Conservation (phyloP, 2,888 invertebrate species). For the Beris chalybata region DNA sequence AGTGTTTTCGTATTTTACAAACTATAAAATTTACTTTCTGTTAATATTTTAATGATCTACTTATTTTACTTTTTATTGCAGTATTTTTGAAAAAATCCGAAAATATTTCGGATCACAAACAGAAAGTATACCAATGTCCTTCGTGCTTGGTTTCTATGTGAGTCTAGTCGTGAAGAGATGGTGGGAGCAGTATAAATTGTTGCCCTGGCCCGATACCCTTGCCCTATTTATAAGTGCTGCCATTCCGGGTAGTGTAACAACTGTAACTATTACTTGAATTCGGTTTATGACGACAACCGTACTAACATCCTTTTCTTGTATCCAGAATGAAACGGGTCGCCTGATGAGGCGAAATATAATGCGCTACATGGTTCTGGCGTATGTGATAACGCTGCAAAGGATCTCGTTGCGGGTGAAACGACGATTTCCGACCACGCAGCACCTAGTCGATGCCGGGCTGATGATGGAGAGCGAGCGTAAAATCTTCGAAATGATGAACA, state of each 20-base stretch:
- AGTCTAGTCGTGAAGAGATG: constrained; percentile 88
- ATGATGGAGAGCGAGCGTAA: constrained; percentile 91
- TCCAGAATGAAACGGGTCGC: constrained; percentile 83
- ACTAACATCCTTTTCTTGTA: constrained; percentile 42
- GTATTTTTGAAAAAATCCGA: constrained; percentile 83
- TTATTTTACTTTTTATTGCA: constrained; percentile 57
- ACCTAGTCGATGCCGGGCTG: constrained; percentile 86
- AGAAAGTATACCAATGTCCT: constrained; percentile 91
- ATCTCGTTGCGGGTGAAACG: constrained; percentile 85
- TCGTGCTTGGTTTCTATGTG: constrained; percentile 94
- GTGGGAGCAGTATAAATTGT: constrained; percentile 92
- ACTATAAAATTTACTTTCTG: too few species aligned
- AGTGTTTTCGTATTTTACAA: too few species aligned
- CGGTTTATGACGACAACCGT: not conserved
- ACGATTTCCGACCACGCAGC: constrained; percentile 86
- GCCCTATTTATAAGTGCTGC: constrained; percentile 90
- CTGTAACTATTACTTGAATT: constrained; percentile 44
- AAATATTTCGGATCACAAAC: constrained; percentile 85
- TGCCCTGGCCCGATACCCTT: constrained; percentile 93
- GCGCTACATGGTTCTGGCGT: constrained; percentile 84
- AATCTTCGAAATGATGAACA: constrained; percentile 87
- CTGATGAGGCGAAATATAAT: constrained; percentile 89
- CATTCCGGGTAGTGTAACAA: constrained; percentile 80
- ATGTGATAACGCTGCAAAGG: constrained; percentile 85
- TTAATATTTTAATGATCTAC: too few species aligned